Evolutionary conservation across 23 tunicate genomes (phyloP).

Genomic region (Phallusia fumigata): DNA sequence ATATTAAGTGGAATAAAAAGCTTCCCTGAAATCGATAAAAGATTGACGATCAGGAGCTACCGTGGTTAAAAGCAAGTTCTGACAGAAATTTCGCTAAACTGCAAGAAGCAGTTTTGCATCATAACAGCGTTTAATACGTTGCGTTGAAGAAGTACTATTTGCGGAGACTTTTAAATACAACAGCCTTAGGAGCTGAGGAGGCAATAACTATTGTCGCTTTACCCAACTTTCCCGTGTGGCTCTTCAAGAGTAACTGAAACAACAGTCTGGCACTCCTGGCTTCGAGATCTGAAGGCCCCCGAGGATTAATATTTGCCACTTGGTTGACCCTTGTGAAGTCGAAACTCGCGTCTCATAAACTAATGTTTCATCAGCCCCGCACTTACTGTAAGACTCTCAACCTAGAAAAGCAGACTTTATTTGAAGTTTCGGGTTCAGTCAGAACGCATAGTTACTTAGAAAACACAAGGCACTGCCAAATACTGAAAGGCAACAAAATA

Average conservation of each 20-base stretch:
- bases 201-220: not conserved
- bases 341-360: not conserved
- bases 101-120: too few relatives aligned
- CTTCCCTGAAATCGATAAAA: too few relatives aligned
- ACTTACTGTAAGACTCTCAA: not conserved
- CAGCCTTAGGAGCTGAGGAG: too few relatives aligned
- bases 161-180: too few relatives aligned
- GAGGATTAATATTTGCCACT: conserved; percentile 1
- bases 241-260: not conserved
- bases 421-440: not conserved
- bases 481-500: too few relatives aligned
- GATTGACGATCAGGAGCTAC: too few relatives aligned
- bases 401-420: not conserved
- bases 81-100: too few relatives aligned
- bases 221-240: not conserved
- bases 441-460: not conserved
- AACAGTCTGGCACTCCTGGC: not conserved
- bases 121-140: too few relatives aligned
- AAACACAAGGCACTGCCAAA: not conserved
- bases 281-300: not conserved
- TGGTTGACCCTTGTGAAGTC: not conserved
- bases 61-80: too few relatives aligned
- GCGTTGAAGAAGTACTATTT: too few relatives aligned
- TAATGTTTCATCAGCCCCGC: not conserved
- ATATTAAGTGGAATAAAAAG: not conserved